Conservation (phyloP, 2,113 vertebrate genomes). For the Nothoprocta pentlandii region DNA sequence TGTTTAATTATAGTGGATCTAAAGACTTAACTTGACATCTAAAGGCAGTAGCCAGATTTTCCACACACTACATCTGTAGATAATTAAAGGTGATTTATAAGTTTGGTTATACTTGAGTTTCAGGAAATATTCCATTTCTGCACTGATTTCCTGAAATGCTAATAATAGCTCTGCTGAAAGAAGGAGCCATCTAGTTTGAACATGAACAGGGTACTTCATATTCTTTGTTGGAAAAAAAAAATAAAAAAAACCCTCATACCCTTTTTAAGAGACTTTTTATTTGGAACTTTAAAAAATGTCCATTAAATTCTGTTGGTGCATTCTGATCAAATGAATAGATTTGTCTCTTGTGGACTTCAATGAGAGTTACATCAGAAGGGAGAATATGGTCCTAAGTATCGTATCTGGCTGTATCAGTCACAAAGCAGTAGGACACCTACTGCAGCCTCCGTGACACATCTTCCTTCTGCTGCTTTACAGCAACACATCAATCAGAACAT, state of each 20-base stretch:
- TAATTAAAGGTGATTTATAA: conserved; percentile 63
- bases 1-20: conserved; percentile 57
- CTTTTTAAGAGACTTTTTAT: conserved; percentile 36
- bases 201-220: not conserved
- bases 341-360: conserved; percentile 58
- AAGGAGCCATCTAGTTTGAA: conserved; percentile 12
- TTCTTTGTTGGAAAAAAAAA: not conserved
- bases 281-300: conserved; percentile 11
- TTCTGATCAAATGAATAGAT: conserved; percentile 50
- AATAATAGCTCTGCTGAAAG: conserved; percentile 54
- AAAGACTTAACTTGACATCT: conserved; percentile 72
- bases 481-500: conserved; percentile 60
- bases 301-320: conserved; percentile 49
- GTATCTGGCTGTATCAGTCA: conserved; percentile 32
- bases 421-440: conserved; percentile 49
- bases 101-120: conserved; percentile 56
- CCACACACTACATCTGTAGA: conserved; percentile 64
- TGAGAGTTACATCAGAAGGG: conserved; percentile 48
- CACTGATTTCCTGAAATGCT: conserved; percentile 63
- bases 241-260: not conserved
- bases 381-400: not conserved
- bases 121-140: conserved; percentile 65
- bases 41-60: conserved; percentile 61
- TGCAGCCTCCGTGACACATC: conserved; percentile 54
- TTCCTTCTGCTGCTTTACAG: conserved; percentile 65